Evolutionary conservation across 1,140 invertebrate genomes (phyloP), one percentile per base, ranked within the genome.

Genomic region (Linepithema humile): DNA sequence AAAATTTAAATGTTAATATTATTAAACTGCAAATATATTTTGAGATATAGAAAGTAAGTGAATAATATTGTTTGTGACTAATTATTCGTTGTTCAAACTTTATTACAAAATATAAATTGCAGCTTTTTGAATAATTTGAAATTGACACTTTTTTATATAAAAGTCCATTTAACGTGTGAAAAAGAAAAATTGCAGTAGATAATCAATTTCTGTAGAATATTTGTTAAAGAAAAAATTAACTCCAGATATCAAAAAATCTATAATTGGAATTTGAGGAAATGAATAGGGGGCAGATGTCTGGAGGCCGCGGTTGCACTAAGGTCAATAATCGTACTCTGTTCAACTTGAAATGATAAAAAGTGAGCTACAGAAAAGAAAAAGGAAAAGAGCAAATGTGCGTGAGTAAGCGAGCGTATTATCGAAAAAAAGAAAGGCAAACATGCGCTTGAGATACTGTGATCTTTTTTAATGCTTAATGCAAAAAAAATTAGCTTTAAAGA

Each of bases 301-400:
- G 17, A 10, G 55, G 26, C 40, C 55, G 26, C 9, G 26, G n/a
- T 60, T 70, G 72, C 70, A 59, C 60, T 20, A 67, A 77, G 85
- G 80, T 87, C 78, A 48, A 83, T 69, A 87, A 77, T 82, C 55
- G 82, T 35, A 10, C 26, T 40, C 38, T 67, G 29, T 60, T 64
- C 12, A n/a, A 59, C 43, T 35, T 38, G 20, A 23, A 48, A 12
- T 65, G 75, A 86, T 74, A 85, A 86, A 86, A 82, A 73, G 7
- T 20, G n/a, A 86, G 1, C 17, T 35, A 26, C 23, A 64, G 20
- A 12, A 23, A 35, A 40, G 9, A 45, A 1, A 32, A 10, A 50
- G 53, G 55, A 1, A 38, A 29, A 3, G 26, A 64, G 26, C 17
- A 10, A 26, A 43, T 60, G 43, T 35, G 9, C 15, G 15, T 1